Evolutionary conservation across 2,113 vertebrate species (phyloP), one percentile per base, ranked within the genome.

Genomic region (Nymphicus hollandicus): DNA sequence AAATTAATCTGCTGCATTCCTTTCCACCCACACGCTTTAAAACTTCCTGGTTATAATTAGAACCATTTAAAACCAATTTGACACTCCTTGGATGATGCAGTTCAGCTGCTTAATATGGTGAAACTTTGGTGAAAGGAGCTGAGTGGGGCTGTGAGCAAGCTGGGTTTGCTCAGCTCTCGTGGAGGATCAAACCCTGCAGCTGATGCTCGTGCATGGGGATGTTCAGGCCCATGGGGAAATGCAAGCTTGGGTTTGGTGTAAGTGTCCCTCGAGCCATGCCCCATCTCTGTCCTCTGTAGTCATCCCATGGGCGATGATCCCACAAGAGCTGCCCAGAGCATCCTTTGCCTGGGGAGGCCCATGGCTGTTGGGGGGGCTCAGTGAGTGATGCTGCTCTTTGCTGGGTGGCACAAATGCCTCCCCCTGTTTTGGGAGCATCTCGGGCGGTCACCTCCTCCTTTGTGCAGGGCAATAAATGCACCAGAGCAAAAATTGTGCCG

Each of bases 21-120:
- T 97, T 94, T 95, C 96, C 96, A 89, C 97, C 98, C 96, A 96
- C 97, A 97, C 81, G 79, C 96, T 97, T 91, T 94, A 95, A 95
- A 91, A 91, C 97, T 98, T 93, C 97, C 97, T 98, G 97, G 94
- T 96, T 97, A 88, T 97, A 97, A 98, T 98, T 97, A 97, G 97
- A 98, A 97, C 97, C 98, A 97, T 97, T 96, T 97, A 92, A 85
- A 94, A 94, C 89, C 46, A 91, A 92, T 97, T 96, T 95, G 95
- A 94, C 91, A 95, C 91, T 90, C 73, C 46, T 82, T 35, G 82
- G 70, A 96, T 94, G 91, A 88, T 89, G 94, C 96, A 88, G 93
- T 82, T 96, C 88, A 63, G 70, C 88, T 96, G 96, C 93, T 96
- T 83, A 95, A 91, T 91, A 93, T 92, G 96, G 96, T 56, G 96